Evolutionary conservation across 2,888 invertebrate species (phyloP).

Genomic region (Noctuana brunneofusca): DNA sequence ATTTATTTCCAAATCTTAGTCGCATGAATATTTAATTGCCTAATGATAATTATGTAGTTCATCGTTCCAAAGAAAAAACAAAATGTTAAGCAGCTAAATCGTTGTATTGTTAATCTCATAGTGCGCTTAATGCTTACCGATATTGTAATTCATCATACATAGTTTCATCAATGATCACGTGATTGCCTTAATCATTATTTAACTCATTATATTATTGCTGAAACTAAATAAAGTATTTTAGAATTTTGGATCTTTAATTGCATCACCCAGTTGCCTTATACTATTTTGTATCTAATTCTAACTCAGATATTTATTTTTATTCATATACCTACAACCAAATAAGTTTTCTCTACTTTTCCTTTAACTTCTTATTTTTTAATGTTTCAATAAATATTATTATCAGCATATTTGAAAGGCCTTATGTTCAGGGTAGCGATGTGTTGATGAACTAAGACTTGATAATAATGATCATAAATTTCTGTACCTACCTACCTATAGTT

Average conservation of each 20-base stretch:
- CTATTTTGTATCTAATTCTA: too few relatives aligned
- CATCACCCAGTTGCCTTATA: too few relatives aligned
- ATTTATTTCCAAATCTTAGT: constrained; percentile 37
- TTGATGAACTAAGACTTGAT: too few relatives aligned
- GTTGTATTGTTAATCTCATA: constrained; percentile 69
- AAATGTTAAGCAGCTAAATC: constrained; percentile 70
- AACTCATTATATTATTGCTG: constrained; percentile 74
- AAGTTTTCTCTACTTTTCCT: too few relatives aligned
- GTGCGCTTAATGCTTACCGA: constrained; percentile 51
- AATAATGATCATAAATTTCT: too few relatives aligned
- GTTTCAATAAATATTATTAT: too few relatives aligned
- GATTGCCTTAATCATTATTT: constrained; percentile 81
- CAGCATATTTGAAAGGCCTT: too few relatives aligned
- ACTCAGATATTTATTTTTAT: too few relatives aligned
- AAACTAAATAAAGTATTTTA: constrained; percentile 80
- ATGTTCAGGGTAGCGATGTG: too few relatives aligned
- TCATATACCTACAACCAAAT: too few relatives aligned
- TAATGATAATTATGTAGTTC: constrained; percentile 46
- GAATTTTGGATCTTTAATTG: constrained; percentile 56
- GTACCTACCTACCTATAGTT: too few relatives aligned
- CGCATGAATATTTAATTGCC: constrained; percentile 41
- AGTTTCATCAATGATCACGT: constrained; percentile 76
- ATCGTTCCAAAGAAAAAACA: constrained; percentile 71
- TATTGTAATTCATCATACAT: constrained; percentile 70
- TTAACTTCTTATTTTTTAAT: too few relatives aligned